Evolutionary conservation across 2,888 invertebrate genomes (phyloP), one percentile per base, ranked within the genome.

Genomic region (Patella caerulea): DNA sequence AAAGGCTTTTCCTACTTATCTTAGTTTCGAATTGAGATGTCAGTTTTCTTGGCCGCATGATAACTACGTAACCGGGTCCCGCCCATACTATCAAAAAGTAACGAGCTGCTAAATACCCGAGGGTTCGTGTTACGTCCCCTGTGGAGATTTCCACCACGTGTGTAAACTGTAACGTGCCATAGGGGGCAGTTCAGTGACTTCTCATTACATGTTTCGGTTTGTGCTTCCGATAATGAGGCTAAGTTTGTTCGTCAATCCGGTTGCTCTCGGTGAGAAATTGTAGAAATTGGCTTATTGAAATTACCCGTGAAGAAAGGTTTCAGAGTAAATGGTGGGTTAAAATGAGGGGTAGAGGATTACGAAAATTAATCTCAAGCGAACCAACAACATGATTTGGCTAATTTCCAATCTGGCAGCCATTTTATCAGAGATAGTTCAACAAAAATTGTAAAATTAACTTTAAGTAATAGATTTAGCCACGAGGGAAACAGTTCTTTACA

Each of bases 81-180:
- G 65, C 65, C 65, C 65, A 24, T 24, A 24, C 24, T 65, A 65
- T 65, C 65, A 65, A 65, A 65, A 65, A 24, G 65, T 65, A 65
- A 65, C 65, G 65, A 65, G 65, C 65, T 65, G 65, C 65, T 65
- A 65, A 65, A 65, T 65, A 65, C 65, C 65, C 24, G 19, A 14
- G 65, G 65, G 65, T 65, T 65, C 65, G 65, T 24, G 65, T 65
- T 65, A 65, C 65, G 65, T 65, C 65, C 65, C 65, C 65, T 65
- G 24, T 24, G 19, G 65, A 65, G 65, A 19, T 24, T 65, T 65
- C 19, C 65, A 65, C 65, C 65, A 65, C 65, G 65, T 65, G 65
- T 65, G 65, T 65, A 65, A 65, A 65, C 65, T 65, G 65, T 65
- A 65, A 65, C 65, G 65, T 65, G 65, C 65, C 65, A 65, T 65